Base-by-base conservation (phyloP, 2,113 vertebrate species). In the Chamaea fasciata region DNA sequence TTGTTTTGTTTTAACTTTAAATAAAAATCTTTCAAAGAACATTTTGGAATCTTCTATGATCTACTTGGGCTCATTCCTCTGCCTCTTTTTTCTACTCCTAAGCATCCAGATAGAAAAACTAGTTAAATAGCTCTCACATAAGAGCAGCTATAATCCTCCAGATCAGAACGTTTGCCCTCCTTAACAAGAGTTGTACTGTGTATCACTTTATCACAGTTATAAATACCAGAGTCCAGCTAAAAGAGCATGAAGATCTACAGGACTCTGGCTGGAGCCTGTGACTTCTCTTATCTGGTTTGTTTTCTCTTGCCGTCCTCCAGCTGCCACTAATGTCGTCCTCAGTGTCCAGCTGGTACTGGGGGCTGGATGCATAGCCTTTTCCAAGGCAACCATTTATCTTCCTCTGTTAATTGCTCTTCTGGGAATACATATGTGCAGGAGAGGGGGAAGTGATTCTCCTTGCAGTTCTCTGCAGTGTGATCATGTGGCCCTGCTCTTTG, bases 291-390 rank as follows among this genome's bases (percentile, higher is more conserved):
- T 56, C 78, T 91, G 90, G 75, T 83, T 95, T 96, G 62, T 95
- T 95, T 95, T 78, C 60, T 84, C 79, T 56, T 79, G 57, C 85
- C 87, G 78, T 92, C 55, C 85, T 83, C 87, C 87, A 95, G 93
- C 97, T 97, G 95, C 77, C 80, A 41, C 89, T 96, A 68, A 94
- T 92, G 92, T 95, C 89, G 64, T 83, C 49, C 81, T 90, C 83
- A 52, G 52, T 55, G 86, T 88, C 84, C 96, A 97, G 88, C 95
- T 97, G 97, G 93, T 89, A 62, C 41, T 35, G 33, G n/a, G 60
- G 35, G 13, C 33, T 89, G 28, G 76, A 53, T 75, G 46, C 68
- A 37, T 6, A 71, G 50, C 77, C 74, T 87, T 94, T 80, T 95
- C 84, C 95, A 93, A 80, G 76, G 64, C 86, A 89, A 55, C 91